These are phyloP conservation scores for Melieria crassipennis DNA, from an alignment of 2,888 invertebrate genomes.

Conservation along the genomic window DNA sequence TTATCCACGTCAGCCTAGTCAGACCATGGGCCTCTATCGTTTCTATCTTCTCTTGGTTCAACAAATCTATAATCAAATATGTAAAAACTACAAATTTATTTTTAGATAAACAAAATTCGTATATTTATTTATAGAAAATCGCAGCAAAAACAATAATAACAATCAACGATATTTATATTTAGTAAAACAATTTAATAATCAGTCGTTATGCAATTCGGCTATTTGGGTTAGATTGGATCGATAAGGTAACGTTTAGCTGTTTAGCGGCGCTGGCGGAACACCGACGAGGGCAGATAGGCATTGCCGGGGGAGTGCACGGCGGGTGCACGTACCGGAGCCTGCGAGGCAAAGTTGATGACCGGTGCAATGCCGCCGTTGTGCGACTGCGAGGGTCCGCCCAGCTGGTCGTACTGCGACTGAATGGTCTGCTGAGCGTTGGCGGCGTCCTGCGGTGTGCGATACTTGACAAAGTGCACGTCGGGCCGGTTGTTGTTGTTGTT, in stretches of 20 bases:
- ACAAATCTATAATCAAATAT: too few relatives aligned
- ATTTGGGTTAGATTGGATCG: neutral
- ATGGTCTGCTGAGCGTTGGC: conserved; percentile 56
- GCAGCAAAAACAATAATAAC: too few relatives aligned
- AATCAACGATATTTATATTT: too few relatives aligned
- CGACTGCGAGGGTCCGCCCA: conserved; percentile 52
- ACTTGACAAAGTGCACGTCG: conserved; percentile 62
- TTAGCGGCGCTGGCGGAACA: conserved; percentile 33
- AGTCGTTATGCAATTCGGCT: neutral
- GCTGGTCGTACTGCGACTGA: conserved; percentile 55
- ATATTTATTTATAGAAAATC: too few relatives aligned
- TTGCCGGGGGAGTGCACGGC: conserved; percentile 44
- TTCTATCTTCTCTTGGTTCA: too few relatives aligned
- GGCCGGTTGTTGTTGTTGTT: conserved; percentile 52
- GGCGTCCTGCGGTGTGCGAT: conserved; percentile 60
- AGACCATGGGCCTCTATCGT: too few relatives aligned
- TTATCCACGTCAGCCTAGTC: too few relatives aligned
- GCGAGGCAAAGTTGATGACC: conserved; percentile 54
- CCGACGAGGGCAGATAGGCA: conserved; percentile 51
- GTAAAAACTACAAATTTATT: too few relatives aligned
- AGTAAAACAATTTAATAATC: too few relatives aligned
- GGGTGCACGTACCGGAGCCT: conserved; percentile 44
- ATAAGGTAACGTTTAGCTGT: too few relatives aligned
- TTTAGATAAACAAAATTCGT: too few relatives aligned
- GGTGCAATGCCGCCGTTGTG: conserved; percentile 57